These are phyloP conservation scores for Enteromius paludinosus DNA, from an alignment of 2,797 vertebrate genomes.

Conservation along the genomic window DNA sequence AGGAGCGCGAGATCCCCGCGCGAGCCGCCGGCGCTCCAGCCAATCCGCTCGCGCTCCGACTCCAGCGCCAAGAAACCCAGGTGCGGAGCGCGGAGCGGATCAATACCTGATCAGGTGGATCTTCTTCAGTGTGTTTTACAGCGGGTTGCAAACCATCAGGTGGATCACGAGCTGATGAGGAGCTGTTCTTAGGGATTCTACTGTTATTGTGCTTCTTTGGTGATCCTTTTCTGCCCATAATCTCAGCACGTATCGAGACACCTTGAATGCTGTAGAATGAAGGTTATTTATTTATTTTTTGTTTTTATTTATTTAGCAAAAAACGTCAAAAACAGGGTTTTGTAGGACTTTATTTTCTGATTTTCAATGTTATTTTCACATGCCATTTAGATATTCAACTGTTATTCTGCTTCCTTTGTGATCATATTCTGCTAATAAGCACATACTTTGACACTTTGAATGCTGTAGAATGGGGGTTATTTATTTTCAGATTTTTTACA, in stretches of 20 bases:
- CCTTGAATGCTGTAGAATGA: not conserved
- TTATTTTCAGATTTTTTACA: not conserved
- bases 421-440: not conserved
- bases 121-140: too few species aligned
- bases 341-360: too few species aligned
- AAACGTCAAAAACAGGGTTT: too few species aligned
- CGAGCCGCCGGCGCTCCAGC: slow-evolving; percentile 72
- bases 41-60: slow-evolving; percentile 74
- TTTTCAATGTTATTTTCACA: too few species aligned
- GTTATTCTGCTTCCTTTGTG: not conserved
- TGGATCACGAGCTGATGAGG: not conserved
- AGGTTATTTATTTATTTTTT: not conserved
- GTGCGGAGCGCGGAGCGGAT: slow-evolving; percentile 69
- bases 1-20: slow-evolving; percentile 67
- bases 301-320: too few species aligned
- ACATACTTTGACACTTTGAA: not conserved
- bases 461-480: not conserved
- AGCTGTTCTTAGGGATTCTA: not conserved
- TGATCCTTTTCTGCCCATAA: not conserved
- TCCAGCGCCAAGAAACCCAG: slow-evolving; percentile 73
- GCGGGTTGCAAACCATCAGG: too few species aligned
- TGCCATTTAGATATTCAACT: too few species aligned
- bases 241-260: not conserved
- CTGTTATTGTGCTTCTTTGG: not conserved
- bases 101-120: not conserved